Percentiles rank a stretch among this genome's conserved stretches.
Evolutionary conservation across 2,797 vertebrate species (phyloP).

Genomic region (Betta splendens): DNA sequence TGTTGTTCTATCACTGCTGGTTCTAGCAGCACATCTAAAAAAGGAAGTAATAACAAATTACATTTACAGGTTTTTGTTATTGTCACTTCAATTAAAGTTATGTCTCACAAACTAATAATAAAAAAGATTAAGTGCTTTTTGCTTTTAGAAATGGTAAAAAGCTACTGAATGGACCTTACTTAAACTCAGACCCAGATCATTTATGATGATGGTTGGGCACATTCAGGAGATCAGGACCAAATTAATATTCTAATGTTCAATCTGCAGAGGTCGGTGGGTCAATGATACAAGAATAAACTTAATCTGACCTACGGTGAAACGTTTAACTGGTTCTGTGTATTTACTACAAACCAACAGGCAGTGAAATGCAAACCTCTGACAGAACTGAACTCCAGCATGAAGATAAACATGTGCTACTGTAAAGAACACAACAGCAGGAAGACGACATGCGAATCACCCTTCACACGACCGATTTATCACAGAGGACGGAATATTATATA

Average conservation of each 20-base stretch:
- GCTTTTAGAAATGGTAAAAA: slow-evolving; percentile 20
- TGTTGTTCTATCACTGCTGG: slow-evolving; percentile 59
- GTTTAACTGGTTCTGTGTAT: neutral
- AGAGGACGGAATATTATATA: neutral
- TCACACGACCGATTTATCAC: neutral
- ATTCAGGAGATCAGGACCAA: neutral
- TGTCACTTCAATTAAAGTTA: slow-evolving; percentile 18
- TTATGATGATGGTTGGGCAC: neutral
- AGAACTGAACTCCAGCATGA: slow-evolving; percentile 1
- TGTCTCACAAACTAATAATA: slow-evolving; percentile 25
- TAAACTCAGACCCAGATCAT: slow-evolving; percentile 10
- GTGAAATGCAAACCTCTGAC: slow-evolving; percentile 3
- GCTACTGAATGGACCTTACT: slow-evolving; percentile 9
- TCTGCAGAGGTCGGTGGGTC: neutral
- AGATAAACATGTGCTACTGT: neutral
- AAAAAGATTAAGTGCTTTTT: slow-evolving; percentile 6
- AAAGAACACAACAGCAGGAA: slow-evolving; percentile 2
- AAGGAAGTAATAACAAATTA: slow-evolving; percentile 29
- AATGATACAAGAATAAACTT: neutral
- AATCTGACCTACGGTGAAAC: neutral
- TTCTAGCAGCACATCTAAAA: slow-evolving; percentile 61
- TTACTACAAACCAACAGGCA: neutral
- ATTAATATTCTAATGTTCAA: neutral
- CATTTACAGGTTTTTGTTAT: slow-evolving; percentile 31
- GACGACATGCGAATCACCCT: slow-evolving; percentile 1